Base-by-base conservation (phyloP, 2,888 invertebrate species). In the Nephrotoma guestfalica region DNA sequence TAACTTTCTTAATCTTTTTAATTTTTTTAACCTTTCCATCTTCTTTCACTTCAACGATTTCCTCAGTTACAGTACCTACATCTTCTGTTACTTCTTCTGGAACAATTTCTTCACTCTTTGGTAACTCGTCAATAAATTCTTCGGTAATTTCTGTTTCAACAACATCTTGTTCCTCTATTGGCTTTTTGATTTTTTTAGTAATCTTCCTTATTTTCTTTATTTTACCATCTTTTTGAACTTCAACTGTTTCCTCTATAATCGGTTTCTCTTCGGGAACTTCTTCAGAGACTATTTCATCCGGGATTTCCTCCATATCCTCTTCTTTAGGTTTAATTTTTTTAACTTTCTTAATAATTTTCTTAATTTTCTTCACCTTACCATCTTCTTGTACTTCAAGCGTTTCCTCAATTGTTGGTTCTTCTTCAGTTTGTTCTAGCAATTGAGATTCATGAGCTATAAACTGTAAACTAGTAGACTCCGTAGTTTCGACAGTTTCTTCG, bases 401-500 rank as follows among this genome's bases (percentile, higher is more conserved):
- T 57, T 71, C 87, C 86, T 51, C 15, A 41, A 83, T 40, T 40
- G 83, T 83, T n/a, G 83, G 41, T 40, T 83, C 41, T 40, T 83
- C 51, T 15, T 57, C 51, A 5, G 15, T 57, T 57, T 57, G 51
- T 15, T 57, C 51, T 57, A 57, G 51, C 15, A 57, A 15, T 57
- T 57, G 51, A 57, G 15, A 6, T 57, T 57, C 51, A 15, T 57
- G 51, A 57, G 51, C 15, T 15, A 57, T 7, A 11, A 57, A 57
- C 15, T 57, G 51, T 7, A 57, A 57, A 15, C 51, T 57, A 15
- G 51, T 57, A 15, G 51, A 57, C 88, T 92, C 92, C 88, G 91
- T 90, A 87, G 92, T 90, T 88, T 90, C 91, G 85, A 93, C 92
- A 89, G 92, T 91, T 88, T 92, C 92, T 89, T 92, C 92, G 86